Base-by-base conservation (phyloP, 1,140 invertebrate species). In the Neodiprion lecontei region DNA sequence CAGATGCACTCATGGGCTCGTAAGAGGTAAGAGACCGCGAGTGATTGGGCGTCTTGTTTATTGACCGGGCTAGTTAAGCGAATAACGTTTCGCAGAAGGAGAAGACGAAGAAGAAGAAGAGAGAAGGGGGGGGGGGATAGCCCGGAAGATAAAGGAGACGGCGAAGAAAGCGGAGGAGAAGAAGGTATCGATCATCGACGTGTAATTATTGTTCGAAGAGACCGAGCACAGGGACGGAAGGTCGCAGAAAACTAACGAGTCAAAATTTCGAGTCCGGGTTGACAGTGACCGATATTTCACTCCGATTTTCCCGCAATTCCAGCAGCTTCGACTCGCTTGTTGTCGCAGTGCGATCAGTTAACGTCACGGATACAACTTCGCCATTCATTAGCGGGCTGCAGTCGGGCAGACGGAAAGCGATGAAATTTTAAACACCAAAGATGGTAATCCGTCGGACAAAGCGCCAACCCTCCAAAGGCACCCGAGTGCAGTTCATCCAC, bases 31-130 rank as follows among this genome's bases (percentile, higher is more conserved):
- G 4, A 61, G 53, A 61, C 53, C n/a, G 11, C 11, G 11, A 61
- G 53, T 61, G 53, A 61, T 61, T 61, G 53, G 11, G 53, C 53
- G 11, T 61, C 53, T 61, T 61, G 53, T 61, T 61, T 61, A 61
- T 61, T 61, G 53, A 14, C 53, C 53, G 53, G 53, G 53, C 53
- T 61, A 17, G 53, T 61, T 61, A 61, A 17, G 53, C 53, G 53
- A 61, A 61, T 61, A 40, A 40, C 28, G 5, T 40, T 40, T 40
- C 28, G 28, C 28, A 40, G 28, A 40, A 40, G 28, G 5, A 40
- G 28, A 40, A 40, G 28, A 40, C 1, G 28, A 40, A 40, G 28
- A 40, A 2, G 28, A 40, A 40, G 5, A 40, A 40, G 28, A 17
- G n/a, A 3, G 53, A 61, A 17, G 53, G 9, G 9, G 53, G 1